Base-by-base conservation (phyloP, 2,113 vertebrate species). In the Azemiops feae region DNA sequence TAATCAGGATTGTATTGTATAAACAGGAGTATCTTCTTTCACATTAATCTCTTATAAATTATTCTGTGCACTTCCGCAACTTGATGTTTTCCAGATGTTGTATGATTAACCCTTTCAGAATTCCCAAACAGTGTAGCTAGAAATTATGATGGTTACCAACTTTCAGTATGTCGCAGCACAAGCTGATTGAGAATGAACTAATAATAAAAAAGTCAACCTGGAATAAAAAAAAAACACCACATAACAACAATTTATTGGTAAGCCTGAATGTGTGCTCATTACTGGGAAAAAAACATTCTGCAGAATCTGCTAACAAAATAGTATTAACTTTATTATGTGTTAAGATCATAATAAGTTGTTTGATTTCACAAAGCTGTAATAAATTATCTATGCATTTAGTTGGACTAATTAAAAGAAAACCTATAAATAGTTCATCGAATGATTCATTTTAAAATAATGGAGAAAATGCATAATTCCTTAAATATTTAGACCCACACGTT, bases 401-500 rank as follows among this genome's bases (percentile, higher is more conserved):
- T 39, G 90, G 58, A 81, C 86, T 91, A 93, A 81, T 91, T 43
- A 57, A 30, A 89, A 39, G 10, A 12, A 89, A 89, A 89, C 47
- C n/a, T 20, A 52, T 85, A 89, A 92, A 57, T 47, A 50, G 53
- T 85, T 92, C 27, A 85, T 89, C 43, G 20, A 25, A 20, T 47
- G 30, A 85, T 57, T 74, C 27, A 81, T 85, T 92, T 85, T 50
- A 89, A 12, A 89, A 85, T 89, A 92, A 85, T 89, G 43, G 69
- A 57, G 50, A 85, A 85, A 92, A 92, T 81, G 27, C 64, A 85
- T 53, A 43, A 50, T 54, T 58, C 47, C 11, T 54, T 85, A 92
- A 92, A 85, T 89, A 85, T 92, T 89, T 89, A 89, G 87, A 74
- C 43, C 22, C 16, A 89, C 88, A 88, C 89, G 20, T 50, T 69